phyloP scores from a whole-genome alignment of 1,140 invertebrate genomes.

The Oncopeltus fasciatus region DNA sequence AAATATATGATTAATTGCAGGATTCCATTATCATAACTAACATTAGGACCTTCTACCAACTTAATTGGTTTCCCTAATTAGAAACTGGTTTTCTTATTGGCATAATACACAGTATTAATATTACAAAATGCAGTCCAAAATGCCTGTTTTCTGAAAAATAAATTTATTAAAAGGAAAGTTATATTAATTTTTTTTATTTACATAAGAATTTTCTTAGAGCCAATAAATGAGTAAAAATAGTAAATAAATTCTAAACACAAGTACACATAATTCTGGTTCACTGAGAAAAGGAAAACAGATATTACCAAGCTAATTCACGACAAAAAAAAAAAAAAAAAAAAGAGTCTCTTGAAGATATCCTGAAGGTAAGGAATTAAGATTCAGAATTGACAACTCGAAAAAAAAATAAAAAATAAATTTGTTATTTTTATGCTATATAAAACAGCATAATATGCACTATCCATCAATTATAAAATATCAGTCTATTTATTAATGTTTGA shows the following conservation, averaged over 20 bases:
- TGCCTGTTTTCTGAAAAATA: neutral
- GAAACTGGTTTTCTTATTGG: neutral
- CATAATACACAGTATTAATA: neutral
- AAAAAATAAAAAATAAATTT: too few species aligned
- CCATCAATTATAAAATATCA: too few species aligned
- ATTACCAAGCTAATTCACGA: neutral
- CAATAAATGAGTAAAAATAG: neutral
- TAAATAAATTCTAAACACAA: neutral
- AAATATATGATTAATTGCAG: neutral
- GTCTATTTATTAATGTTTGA: too few species aligned
- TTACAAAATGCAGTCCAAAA: neutral
- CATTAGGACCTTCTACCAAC: neutral
- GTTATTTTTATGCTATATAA: too few species aligned
- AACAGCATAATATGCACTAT: too few species aligned
- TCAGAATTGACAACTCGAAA: too few species aligned
- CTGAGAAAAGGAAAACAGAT: neutral
- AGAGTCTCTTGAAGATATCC: too few species aligned
- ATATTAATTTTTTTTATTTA: neutral
- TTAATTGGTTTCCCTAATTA: neutral
- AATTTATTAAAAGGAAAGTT: neutral
- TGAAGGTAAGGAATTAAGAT: too few species aligned
- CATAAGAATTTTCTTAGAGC: neutral
- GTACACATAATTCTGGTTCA: neutral
- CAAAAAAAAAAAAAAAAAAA: too few species aligned
- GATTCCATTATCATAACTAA: neutral